These are phyloP conservation scores for Oligia fasciuncula DNA, from an alignment of 2,888 invertebrate species.

Conservation along the genomic window DNA sequence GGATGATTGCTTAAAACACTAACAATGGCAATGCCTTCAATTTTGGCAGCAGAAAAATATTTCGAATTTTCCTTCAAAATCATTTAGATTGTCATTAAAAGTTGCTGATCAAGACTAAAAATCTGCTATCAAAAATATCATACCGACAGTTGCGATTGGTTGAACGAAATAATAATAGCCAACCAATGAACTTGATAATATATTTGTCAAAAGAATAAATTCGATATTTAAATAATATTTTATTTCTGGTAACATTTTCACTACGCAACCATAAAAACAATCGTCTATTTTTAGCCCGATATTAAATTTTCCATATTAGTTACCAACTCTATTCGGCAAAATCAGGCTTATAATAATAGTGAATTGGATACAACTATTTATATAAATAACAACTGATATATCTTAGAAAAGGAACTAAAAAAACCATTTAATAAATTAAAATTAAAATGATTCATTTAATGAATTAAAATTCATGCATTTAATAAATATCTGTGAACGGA, in stretches of 20 bases:
- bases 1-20: too few species aligned
- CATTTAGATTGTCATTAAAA: background rate
- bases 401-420: background rate
- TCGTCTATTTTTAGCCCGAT: background rate
- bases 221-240: background rate
- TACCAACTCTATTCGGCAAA: background rate
- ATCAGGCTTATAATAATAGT: constrained; percentile 6
- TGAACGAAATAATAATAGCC: background rate
- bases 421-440: too few species aligned
- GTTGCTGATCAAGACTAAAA: background rate
- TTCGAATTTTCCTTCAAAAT: background rate
- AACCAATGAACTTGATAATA: background rate
- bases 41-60: too few species aligned
- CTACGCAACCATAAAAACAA: background rate
- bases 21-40: too few species aligned
- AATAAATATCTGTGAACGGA: background rate
- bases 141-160: background rate
- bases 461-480: too few species aligned
- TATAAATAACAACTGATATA: background rate
- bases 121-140: constrained; percentile 18
- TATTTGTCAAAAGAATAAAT: background rate
- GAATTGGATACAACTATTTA: background rate
- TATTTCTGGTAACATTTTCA: background rate
- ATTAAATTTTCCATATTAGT: background rate
- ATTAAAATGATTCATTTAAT: background rate